Evolutionary conservation across 2,797 vertebrate genomes (phyloP), one percentile per base, ranked within the genome.

Genomic region (Brachymystax lenok): DNA sequence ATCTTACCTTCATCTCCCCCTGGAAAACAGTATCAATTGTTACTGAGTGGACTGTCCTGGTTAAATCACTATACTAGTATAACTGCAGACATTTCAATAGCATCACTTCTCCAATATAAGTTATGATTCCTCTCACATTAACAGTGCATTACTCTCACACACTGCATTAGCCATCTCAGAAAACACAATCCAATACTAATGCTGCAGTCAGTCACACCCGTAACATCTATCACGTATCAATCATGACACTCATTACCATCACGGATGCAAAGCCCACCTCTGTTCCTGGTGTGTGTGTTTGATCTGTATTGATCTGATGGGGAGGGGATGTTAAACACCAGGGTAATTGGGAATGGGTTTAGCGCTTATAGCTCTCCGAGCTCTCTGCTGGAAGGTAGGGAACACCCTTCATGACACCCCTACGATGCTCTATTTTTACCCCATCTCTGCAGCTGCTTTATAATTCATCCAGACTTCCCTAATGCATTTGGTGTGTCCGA

Each of bases 351-450:
- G 66, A 67, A 17, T 21, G 69, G 46, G 68, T 6, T 69, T 69
- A 0, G 61, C 3, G 13, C 68, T n/a, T n/a, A 13, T 63, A 64
- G 21, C 16, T 14, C 16, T 56, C 33, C 35, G 35, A 46, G 61
- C 24, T 64, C 56, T n/a, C 10, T 17, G 17, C 56, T 5, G 16
- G 46, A 50, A n/a, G 68, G 3, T n/a, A 64, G 66, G 19, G 30
- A 14, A 54, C 67, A 10, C 40, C 13, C 21, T 13, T 64, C 16
- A 50, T 78, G 77, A 83, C 69, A 77, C 40, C 40, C 40, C 8
- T 46, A 46, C 67, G 56, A 72, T 35, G 74, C 77, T 28, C 79
- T 87, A 83, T 87, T 83, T 87, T 80, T 78, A 84, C 75, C 66
- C 24, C 64, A 8, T 79, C 77, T 74, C 56, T 79, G 73, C 84